Base-by-base conservation (phyloP, 2,113 vertebrate genomes). In the Poeciliopsis prolifica region DNA sequence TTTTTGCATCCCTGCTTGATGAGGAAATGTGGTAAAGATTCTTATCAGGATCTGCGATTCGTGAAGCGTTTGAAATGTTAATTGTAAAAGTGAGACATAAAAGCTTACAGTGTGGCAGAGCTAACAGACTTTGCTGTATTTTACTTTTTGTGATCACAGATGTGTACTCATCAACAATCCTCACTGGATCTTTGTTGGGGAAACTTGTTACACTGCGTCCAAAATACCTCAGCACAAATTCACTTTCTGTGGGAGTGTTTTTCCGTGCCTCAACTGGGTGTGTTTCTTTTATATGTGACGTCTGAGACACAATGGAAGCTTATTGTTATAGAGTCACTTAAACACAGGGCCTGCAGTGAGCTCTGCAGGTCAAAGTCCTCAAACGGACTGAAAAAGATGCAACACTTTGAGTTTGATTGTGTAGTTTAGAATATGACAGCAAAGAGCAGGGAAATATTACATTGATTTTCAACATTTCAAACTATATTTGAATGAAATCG, bases 311-410 rank as follows among this genome's bases (percentile, higher is more conserved):
- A 91, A 92, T 87, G 70, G 72, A 58, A 67, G 89, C 79, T 88
- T 89, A 88, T 91, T 92, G 87, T 91, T 91, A 42, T 31, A 86
- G 83, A 88, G 85, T 61, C 69, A 70, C 29, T 77, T 74, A 74
- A 84, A 30, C 42, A 61, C 30, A 24, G 35, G 15, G 60, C 40
- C 74, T 68, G 68, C 19, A 67, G 68, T 28, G 70, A 22, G 31
- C 66, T 64, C 48, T 61, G 9, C 33, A 15, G 65, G 33, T 75
- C 60, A 65, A 61, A 85, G 31, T 73, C 72, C 44, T 67, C 13
- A 1, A 8, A 37, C 33, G 22, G 29, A 8, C 40, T 63, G 11
- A 35, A 42, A 19, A 12, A 40, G 4, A 14, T 10, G 5, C 30
- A 9, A 37, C 30, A n/a, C 2, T 54, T 3, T 33, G n/a, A 3